A percentile compares a stretch with the other conserved stretches of the same genome.
Conservation (phyloP, 1,140 invertebrate species). For the Drosophila littoralis region DNA sequence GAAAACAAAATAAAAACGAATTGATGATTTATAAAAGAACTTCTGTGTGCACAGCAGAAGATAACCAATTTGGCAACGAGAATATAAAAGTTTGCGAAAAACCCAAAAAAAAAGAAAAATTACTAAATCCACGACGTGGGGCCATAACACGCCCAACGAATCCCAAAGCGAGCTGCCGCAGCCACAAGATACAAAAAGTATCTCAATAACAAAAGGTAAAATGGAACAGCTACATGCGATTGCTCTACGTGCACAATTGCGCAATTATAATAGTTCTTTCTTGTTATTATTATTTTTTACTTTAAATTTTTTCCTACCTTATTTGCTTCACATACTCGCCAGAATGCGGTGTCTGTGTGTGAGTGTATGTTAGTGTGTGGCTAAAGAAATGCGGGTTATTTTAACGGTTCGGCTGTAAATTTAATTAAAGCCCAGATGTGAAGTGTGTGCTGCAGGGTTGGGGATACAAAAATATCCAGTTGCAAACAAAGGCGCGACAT, state of each 20-base stretch:
- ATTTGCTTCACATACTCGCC: constrained; percentile 29
- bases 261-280: constrained; percentile 46
- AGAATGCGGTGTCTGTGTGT: constrained; percentile 23
- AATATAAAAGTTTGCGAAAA: constrained; percentile 12
- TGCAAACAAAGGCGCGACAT: constrained; percentile 46
- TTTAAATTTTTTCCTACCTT: constrained; percentile 3
- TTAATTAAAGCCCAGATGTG: constrained; percentile 56
- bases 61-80: constrained; percentile 44
- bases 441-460: neutral
- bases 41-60: constrained; percentile 51
- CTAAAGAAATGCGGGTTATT: constrained; percentile 60
- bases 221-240: constrained; percentile 16
- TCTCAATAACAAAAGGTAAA: constrained; percentile 64
- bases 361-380: constrained; percentile 4
- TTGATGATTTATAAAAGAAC: constrained; percentile 25
- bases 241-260: constrained; percentile 45
- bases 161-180: constrained; percentile 4
- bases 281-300: constrained; percentile 3
- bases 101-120: neutral
- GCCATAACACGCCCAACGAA: constrained; percentile 27
- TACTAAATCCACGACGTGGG: constrained; percentile 13
- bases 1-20: constrained; percentile 30
- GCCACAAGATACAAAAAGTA: constrained; percentile 55
- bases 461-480: constrained; percentile 26
- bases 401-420: constrained; percentile 70